These are phyloP conservation scores for Monopterus albus DNA, from an alignment of 2,113 vertebrate species.

Conservation along the genomic window DNA sequence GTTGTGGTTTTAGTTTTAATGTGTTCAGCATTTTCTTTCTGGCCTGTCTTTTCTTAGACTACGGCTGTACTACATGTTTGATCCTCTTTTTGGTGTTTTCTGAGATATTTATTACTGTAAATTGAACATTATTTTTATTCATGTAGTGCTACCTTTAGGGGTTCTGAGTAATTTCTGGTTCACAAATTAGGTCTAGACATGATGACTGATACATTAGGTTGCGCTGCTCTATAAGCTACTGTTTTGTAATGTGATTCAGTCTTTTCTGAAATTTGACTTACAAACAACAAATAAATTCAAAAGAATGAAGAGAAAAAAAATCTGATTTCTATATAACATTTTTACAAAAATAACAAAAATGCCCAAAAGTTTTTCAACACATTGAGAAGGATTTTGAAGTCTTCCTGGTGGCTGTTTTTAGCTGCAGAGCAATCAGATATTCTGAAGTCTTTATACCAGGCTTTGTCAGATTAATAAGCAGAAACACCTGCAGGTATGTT, in stretches of 20 bases:
- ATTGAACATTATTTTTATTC: too few relatives aligned
- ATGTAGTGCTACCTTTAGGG: too few relatives aligned
- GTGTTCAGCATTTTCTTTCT: too few relatives aligned
- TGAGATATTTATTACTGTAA: too few relatives aligned
- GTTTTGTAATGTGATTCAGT: slow-evolving; percentile 22
- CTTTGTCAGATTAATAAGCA: slow-evolving; percentile 47
- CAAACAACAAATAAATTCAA: background rate
- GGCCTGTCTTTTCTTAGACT: too few relatives aligned
- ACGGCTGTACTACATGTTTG: too few relatives aligned
- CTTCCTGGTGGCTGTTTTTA: slow-evolving; percentile 57
- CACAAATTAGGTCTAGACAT: too few relatives aligned
- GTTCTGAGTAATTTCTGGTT: too few relatives aligned
- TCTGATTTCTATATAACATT: slow-evolving; percentile 35
- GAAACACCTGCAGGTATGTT: slow-evolving; percentile 23
- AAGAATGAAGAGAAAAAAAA: background rate
- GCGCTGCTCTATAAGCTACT: too few relatives aligned
- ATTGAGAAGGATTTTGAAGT: slow-evolving; percentile 46
- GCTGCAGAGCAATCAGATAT: slow-evolving; percentile 40
- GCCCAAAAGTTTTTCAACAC: slow-evolving; percentile 30
- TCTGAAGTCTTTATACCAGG: slow-evolving; percentile 21
- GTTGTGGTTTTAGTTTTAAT: background rate
- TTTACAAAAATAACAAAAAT: slow-evolving; percentile 51
- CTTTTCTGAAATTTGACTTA: slow-evolving; percentile 5
- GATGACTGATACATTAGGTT: too few relatives aligned
- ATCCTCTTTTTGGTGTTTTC: too few relatives aligned